Base-by-base conservation (phyloP, 2,113 vertebrate genomes). In the Genyomyrus donnyi region DNA sequence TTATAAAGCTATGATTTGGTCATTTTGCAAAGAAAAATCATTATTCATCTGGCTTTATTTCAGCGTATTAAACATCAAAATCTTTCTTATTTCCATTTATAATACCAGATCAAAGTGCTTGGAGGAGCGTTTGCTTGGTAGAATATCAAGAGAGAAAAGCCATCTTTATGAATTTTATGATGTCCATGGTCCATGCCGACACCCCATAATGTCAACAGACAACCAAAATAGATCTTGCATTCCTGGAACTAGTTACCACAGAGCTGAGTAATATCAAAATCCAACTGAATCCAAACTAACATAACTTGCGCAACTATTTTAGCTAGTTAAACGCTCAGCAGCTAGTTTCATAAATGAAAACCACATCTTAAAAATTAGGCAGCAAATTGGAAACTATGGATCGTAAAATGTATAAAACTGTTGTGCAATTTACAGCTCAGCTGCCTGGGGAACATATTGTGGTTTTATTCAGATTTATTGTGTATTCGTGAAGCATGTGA, bases 391-490 rank as follows among this genome's bases (percentile, higher is more conserved):
- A 15, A 50, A 46, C 27, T 49, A 48, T 11, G 39, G 5, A 45
- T 88, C 62, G 19, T 70, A 52, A 89, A 53, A 53, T 89, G 35
- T 56, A 83, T 83, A 24, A 48, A 74, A 19, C 17, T 31, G 35
- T 39, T 50, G 35, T 35, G 10, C 70, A 89, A 50, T 42, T n/a
- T 42, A 19, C 27, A 48, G 27, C 27, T 24, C 19, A 13, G 74
- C 49, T 87, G 50, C n/a, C 27, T 42, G 27, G 3, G 31, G n/a
- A 87, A 49, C 31, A 24, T 21, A 52, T 56, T 89, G 24, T 53
- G 50, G 31, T 46, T 89, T 84, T 52, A 83, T 83, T 89, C 15
- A 24, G 77, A 89, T 80, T 80, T 80, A 89, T 89, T 83, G 35
- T 83, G 50, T n/a, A 52, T 19, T 83, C 77, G 24, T 45, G 50